Base-by-base conservation (phyloP, 2,113 vertebrate species). In the Paradoxurus hermaphroditus region DNA sequence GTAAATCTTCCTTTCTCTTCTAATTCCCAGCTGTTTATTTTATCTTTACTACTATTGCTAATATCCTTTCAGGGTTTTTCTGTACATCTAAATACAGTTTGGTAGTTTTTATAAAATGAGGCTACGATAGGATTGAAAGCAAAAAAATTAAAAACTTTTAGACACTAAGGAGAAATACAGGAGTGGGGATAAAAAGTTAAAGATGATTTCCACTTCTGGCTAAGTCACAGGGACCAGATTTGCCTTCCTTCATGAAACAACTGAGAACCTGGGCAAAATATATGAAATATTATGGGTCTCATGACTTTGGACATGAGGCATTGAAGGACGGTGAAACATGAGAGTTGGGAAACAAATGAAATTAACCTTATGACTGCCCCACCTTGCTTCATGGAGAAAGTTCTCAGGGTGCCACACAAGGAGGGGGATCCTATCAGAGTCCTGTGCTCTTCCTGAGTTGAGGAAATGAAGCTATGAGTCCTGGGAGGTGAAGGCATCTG, bases 61-160 rank as follows among this genome's bases (percentile, higher is more conserved):
- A 44, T 63, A 87, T 31, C 13, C 23, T 53, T 73, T 13, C 3
- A 13, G n/a, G 16, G 15, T 95, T 95, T 82, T 56, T 83, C 25
- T 63, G 4, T 73, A 31, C 31, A 73, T 65, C 23, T 46, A 53
- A 81, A 82, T 95, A 84, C 31, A 65, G 63, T 87, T 87, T 44
- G n/a, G 81, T 92, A 73, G 53, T 87, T 92, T 73, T 87, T 65
- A 73, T 63, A 63, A 81, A 95, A 81, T 19, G 77, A 62, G n/a
- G 9, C 14, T 63, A 53, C 59, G 23, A 3, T 87, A 73, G 65
- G 5, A 53, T 92, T 95, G 70, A 95, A 87, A 95, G 25, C 11
- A 73, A 65, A 86, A 86, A 81, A 79, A 16, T 15, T 94, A 65
- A 86, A 92, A 63, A 87, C 82, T 87, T 75, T 36, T 75, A 82